Evolutionary conservation across 1,140 invertebrate species (phyloP), one percentile per base, ranked within the genome.

Genomic region (Marisa cornuarietis): DNA sequence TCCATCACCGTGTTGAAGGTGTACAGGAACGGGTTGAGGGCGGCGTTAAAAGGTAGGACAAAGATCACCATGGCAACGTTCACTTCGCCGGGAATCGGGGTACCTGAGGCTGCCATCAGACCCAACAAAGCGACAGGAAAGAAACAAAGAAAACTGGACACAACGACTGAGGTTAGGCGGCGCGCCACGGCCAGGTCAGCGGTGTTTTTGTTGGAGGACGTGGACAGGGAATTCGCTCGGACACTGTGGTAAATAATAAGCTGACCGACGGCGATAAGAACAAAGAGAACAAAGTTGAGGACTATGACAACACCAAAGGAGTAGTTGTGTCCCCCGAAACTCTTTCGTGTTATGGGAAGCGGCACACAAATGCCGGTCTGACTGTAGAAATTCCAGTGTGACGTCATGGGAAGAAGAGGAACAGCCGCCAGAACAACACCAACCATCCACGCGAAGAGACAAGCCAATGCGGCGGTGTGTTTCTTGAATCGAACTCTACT

Each of bases 1-100:
- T 58, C 22, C 11, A 69, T 24, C 16, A 78, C 42, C n/a, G 65
- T 22, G 76, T 78, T 78, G 16, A 61, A 69, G 6, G 85, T 84
- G 71, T 86, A 86, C 5, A 86, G 69, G 42, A 86, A 80, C 0
- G 84, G 84, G n/a, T 85, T 85, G 16, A 85, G 58, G 14, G 84
- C 83, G 0, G 83, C 81, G 51, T 85, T 85, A 9, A 81, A 71
- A 5, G 84, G 83, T 18, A 84, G 52, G 42, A 84, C 76, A 52
- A 85, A 84, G 4, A 85, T 82, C 5, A 80, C 81, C 0, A 78
- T 71, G 79, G 79, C 84, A 0, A 82, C 81, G 63, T 84, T 83
- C 10, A 84, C 79, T 58, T 84, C 83, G 2, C 81, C 79, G 18
- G 79, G 73, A n/a, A 85, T 82, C 6, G 61, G 42, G 20, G 65